phyloP scores from a whole-genome alignment of 1,140 invertebrate genomes.

The Neodiprion virginianus region DNA sequence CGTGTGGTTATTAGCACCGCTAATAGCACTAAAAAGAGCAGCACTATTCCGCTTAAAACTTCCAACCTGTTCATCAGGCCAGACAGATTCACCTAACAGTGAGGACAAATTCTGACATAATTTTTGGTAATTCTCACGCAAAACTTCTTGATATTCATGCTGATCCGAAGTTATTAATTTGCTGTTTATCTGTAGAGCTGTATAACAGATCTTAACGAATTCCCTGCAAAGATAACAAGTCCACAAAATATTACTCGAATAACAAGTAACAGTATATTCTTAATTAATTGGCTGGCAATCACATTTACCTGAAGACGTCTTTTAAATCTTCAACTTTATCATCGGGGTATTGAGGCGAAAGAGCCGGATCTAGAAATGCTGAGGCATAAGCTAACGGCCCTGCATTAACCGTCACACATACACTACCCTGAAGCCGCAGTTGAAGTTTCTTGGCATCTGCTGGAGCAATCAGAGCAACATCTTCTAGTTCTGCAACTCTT shows the following conservation, averaged over 20 bases:
- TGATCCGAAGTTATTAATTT: constrained; percentile 86
- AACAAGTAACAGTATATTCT: background rate
- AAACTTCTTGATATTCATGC: constrained; percentile 86
- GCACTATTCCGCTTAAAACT: constrained; percentile 71
- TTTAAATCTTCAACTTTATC: constrained; percentile 86
- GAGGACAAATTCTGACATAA: constrained; percentile 78
- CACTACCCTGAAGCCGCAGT: constrained; percentile 85
- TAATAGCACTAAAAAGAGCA: constrained; percentile 73
- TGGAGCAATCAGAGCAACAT: constrained; percentile 80
- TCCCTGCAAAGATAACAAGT: constrained; percentile 68
- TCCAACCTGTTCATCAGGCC: constrained; percentile 70
- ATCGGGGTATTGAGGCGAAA: constrained; percentile 72
- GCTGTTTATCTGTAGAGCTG: constrained; percentile 86
- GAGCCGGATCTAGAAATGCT: constrained; percentile 82
- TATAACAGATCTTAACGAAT: constrained; percentile 87
- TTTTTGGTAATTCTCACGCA: constrained; percentile 86
- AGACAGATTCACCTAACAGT: constrained; percentile 73
- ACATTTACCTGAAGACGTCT: constrained; percentile 80
- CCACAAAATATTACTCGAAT: constrained; percentile 12
- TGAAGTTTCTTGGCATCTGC: constrained; percentile 90
- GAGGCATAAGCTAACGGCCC: constrained; percentile 92
- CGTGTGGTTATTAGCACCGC: constrained; percentile 70
- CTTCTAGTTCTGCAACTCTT: constrained; percentile 82
- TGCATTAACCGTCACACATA: constrained; percentile 94
- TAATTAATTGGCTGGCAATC: constrained; percentile 1